Evolutionary conservation across 2,797 vertebrate genomes (phyloP), one percentile per base, ranked within the genome.

Genomic region (Geotrypetes seraphini): DNA sequence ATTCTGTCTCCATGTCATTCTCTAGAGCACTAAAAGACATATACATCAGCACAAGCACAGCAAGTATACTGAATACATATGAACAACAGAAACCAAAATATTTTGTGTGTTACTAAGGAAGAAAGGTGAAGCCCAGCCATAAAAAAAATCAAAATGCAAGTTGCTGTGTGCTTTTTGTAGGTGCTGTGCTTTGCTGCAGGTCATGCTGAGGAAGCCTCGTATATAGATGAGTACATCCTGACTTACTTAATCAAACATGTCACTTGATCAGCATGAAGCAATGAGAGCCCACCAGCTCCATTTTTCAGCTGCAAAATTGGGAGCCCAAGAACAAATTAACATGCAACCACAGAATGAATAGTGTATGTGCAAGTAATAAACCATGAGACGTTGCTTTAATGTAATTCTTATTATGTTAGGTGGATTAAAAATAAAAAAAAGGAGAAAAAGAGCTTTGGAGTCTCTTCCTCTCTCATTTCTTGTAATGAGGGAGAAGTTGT

Each of bases 231-330:
- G n/a, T 20, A 25, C 27, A 66, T 47, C 44, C 58, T 23, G 37
- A 16, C 31, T 56, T 31, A 19, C 14, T 59, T 53, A 55, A 53
- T 52, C 39, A 73, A 44, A 38, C 47, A 48, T 67, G 50, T 58
- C 51, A 50, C 50, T 40, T 44, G 44, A 59, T 59, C 47, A 71
- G 59, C 58, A 59, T 41, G 61, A 58, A 60, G 43, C 31, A 52
- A 42, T 21, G 45, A 66, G 39, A 40, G 39, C 34, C 58, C 49
- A 40, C 18, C 43, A 30, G 22, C 30, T 60, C 25, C 31, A 26
- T 37, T 47, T 69, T 68, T 59, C 37, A 53, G 11, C 36, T 58
- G 16, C 40, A 34, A 63, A 47, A 57, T 43, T 31, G 33, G 22
- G 11, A 52, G 31, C 33, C 28, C 42, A 21, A 32, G 57, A 37